Percentiles rank a stretch among this genome's conserved stretches.
These are phyloP conservation scores for Colaptes auratus DNA, from an alignment of 2,113 vertebrate genomes.

Conservation along the genomic window DNA sequence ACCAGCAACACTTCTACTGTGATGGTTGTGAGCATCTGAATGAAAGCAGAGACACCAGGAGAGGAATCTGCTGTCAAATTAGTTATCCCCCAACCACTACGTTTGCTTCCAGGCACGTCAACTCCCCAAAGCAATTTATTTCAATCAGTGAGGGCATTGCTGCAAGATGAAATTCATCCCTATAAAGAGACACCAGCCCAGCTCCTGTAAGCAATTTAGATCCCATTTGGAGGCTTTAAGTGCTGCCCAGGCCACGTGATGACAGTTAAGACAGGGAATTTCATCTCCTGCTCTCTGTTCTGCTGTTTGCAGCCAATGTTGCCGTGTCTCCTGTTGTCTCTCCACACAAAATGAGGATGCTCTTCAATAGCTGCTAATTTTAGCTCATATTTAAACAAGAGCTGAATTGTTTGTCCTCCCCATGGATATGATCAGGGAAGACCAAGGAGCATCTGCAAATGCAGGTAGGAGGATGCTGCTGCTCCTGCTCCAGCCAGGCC, in stretches of 20 bases:
- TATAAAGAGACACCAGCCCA: not conserved
- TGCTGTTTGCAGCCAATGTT: not conserved
- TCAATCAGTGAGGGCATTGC: not conserved
- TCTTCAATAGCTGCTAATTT: not conserved
- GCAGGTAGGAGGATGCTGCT: not conserved
- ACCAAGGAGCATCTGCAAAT: not conserved
- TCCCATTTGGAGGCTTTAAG: not conserved
- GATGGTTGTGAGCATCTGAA: not conserved
- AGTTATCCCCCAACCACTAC: not conserved
- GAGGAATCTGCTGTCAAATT: not conserved
- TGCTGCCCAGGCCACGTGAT: not conserved
- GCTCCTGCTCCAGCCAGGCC: too few relatives aligned
- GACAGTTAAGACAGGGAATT: not conserved
- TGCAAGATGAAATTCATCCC: slow-evolving; percentile 5
- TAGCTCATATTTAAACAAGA: not conserved
- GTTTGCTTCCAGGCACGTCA: not conserved
- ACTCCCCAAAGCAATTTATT: slow-evolving; percentile 37
- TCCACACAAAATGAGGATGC: not conserved
- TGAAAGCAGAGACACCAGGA: not conserved
- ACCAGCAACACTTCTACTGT: not conserved
- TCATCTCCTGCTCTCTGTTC: not conserved
- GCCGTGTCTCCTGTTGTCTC: not conserved
- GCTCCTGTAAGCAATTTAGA: not conserved
- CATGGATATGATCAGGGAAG: not conserved
- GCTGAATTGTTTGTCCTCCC: not conserved